Conservation (phyloP, 2,797 vertebrate species). For the Urophycis tenuis region DNA sequence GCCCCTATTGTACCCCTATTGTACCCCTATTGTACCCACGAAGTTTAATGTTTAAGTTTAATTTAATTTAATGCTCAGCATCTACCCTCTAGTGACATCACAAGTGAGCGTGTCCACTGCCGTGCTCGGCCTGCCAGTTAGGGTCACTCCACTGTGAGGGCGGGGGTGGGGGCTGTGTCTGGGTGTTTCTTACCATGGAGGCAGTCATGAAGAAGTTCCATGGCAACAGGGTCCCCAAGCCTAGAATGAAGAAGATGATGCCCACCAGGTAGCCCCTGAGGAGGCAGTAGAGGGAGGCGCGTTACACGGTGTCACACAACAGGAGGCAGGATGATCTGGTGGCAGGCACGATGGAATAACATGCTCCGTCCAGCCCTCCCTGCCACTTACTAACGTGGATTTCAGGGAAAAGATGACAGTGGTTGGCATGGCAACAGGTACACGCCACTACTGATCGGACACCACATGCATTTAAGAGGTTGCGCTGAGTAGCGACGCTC, state of each 20-base stretch:
- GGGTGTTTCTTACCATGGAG: slow-evolving; percentile 70
- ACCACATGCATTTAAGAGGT: no score
- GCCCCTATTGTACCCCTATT: no score
- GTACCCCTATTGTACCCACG: no score
- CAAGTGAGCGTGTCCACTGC: background rate
- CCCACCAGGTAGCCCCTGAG: slow-evolving; percentile 66
- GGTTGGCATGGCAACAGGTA: background rate
- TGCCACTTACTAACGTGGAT: background rate
- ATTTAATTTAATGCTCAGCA: no score
- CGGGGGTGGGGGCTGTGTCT: no score
- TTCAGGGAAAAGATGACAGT: no score
- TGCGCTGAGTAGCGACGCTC: no score
- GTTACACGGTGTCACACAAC: background rate
- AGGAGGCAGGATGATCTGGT: background rate
- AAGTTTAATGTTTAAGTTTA: no score
- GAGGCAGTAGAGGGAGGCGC: background rate
- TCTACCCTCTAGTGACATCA: slow-evolving; percentile 1
- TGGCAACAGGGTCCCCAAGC: slow-evolving; percentile 82
- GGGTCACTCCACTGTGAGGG: no score
- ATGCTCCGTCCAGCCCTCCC: background rate
- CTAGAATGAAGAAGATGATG: slow-evolving; percentile 80
- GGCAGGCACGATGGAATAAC: no score
- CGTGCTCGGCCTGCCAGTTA: no score
- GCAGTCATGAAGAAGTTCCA: slow-evolving; percentile 95
- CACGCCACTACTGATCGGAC: background rate